Percentiles rank a stretch among this genome's conserved stretches.
phyloP scores from a whole-genome alignment of 2,113 vertebrate genomes.

The Bombycilla garrulus region DNA sequence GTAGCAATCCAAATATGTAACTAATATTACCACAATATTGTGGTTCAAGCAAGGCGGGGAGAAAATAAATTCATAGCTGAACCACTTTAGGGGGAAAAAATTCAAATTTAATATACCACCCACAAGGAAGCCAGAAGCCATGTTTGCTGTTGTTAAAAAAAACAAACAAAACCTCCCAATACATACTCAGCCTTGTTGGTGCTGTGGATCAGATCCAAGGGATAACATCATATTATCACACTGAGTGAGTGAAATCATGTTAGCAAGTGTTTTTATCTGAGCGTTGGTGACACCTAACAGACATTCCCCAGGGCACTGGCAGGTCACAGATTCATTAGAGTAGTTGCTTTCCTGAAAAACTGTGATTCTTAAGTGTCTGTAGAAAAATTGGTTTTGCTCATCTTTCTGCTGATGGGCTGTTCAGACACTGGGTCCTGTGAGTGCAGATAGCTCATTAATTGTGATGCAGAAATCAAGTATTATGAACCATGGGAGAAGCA shows the following conservation, averaged over 20 bases:
- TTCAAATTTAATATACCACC: background rate
- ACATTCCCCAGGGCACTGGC: background rate
- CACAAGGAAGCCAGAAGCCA: slow-evolving; percentile 13
- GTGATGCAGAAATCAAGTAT: background rate
- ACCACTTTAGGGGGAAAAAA: background rate
- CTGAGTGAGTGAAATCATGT: background rate
- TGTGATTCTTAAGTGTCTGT: background rate
- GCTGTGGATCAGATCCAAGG: background rate
- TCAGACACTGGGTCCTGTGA: background rate
- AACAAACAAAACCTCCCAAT: background rate
- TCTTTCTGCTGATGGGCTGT: background rate
- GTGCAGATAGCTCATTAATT: background rate
- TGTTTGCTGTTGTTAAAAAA: background rate
- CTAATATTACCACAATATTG: slow-evolving; percentile 7
- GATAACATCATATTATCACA: background rate
- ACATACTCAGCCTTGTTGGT: background rate
- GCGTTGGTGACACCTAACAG: slow-evolving; percentile 13
- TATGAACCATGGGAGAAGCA: background rate
- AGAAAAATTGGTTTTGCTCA: background rate
- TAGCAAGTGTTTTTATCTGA: background rate
- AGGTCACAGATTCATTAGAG: background rate
- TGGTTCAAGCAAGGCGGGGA: background rate
- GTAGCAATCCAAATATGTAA: background rate
- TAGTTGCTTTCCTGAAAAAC: background rate
- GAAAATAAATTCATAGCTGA: slow-evolving; percentile 15